Conservation (phyloP, 2,797 vertebrate genomes). For the Dromococcyx pavoninus region DNA sequence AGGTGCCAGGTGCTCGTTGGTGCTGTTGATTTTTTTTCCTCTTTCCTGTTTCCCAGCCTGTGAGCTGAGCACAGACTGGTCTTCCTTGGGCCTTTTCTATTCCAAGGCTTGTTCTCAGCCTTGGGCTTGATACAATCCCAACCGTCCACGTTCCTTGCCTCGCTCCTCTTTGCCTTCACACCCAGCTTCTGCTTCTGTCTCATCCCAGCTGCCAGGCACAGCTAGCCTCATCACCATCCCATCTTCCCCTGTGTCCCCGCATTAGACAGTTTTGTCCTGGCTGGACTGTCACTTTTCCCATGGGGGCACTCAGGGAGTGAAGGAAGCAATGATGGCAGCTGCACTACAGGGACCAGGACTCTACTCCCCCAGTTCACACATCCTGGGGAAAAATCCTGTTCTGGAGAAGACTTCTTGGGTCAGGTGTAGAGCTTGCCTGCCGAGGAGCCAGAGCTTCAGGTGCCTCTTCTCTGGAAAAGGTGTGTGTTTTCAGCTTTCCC, state of each 20-base stretch:
- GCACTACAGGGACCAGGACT: rapidly evolving
- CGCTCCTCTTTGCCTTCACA: neutral
- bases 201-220: rapidly evolving
- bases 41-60: neutral
- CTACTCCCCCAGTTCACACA: neutral
- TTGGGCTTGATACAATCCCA: neutral
- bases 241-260: neutral
- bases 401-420: neutral
- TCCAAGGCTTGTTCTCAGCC: neutral
- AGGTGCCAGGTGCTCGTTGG: rapidly evolving
- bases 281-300: neutral
- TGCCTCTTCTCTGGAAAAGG: neutral
- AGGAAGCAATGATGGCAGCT: neutral
- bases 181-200: neutral
- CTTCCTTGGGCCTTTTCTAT: neutral
- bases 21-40: neutral
- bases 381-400: neutral
- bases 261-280: neutral
- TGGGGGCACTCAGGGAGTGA: neutral
- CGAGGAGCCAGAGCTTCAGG: neutral
- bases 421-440: neutral
- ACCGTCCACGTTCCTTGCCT: neutral
- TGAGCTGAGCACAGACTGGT: neutral
- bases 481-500: neutral
- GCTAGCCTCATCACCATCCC: neutral